Evolutionary conservation across 1,140 invertebrate species (phyloP).

Genomic region (Ceratina australensis): DNA sequence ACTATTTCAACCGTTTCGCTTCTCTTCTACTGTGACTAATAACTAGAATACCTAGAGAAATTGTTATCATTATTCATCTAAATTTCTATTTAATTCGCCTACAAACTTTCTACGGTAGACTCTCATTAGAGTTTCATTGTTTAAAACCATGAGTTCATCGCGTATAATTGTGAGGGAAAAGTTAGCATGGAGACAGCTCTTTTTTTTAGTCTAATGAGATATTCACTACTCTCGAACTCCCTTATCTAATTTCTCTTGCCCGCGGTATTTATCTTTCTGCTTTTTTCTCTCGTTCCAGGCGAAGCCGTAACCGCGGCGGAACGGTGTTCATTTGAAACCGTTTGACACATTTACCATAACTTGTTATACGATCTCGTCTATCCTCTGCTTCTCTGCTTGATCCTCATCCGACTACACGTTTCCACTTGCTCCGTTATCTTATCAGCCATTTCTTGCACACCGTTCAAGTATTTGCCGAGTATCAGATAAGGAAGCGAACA

Average conservation of each 20-base stretch:
- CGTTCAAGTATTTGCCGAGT: constrained; percentile 31
- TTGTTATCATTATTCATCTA: constrained; percentile 2
- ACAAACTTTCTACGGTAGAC: constrained; percentile 4
- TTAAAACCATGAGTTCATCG: no score
- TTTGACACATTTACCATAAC: constrained; percentile 25
- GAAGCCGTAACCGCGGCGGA: not conserved
- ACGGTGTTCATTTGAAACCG: not conserved
- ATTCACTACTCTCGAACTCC: not conserved
- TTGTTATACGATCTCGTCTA: not conserved
- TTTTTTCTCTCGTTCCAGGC: not conserved
- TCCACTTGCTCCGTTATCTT: constrained; percentile 47
- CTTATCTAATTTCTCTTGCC: not conserved
- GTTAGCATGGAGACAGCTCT: not conserved
- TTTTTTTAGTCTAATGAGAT: not conserved
- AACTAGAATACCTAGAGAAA: not conserved
- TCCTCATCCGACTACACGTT: not conserved
- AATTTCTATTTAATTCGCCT: not conserved
- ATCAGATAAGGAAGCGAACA: constrained; percentile 45
- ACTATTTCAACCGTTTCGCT: not conserved
- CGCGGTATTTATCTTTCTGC: not conserved
- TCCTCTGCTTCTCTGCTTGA: not conserved
- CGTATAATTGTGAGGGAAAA: not conserved
- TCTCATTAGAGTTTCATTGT: constrained; percentile 6
- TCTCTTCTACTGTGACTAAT: constrained; percentile 13
- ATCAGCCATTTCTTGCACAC: constrained; percentile 40